These are phyloP conservation scores for Drosophila pseudoananassae DNA, from an alignment of 1,140 invertebrate species.

Conservation along the genomic window DNA sequence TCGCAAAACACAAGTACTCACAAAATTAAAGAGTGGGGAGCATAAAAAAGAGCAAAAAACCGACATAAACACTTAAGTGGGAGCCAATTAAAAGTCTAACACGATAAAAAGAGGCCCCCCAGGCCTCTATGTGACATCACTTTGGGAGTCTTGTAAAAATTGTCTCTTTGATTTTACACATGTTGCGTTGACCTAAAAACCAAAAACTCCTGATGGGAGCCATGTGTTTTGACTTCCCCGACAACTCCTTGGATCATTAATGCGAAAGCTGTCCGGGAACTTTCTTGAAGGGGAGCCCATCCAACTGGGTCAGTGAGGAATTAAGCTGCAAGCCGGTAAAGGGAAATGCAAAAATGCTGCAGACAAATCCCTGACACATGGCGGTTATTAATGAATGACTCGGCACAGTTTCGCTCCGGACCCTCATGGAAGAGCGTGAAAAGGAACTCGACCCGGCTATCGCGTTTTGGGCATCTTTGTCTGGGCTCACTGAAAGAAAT, in stretches of 20 bases:
- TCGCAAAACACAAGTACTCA: slow-evolving; percentile 24
- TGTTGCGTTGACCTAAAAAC: slow-evolving; percentile 18
- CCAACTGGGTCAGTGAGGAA: slow-evolving; percentile 55
- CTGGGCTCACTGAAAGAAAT: slow-evolving; percentile 48
- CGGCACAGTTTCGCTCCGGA: neutral
- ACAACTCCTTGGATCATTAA: slow-evolving; percentile 34
- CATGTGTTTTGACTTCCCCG: slow-evolving; percentile 22
- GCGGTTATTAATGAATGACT: slow-evolving; percentile 29
- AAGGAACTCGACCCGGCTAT: slow-evolving; percentile 35
- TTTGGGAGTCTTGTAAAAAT: slow-evolving; percentile 4
- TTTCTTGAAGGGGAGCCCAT: slow-evolving; percentile 6
- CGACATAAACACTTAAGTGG: slow-evolving; percentile 51
- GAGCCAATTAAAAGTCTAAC: slow-evolving; percentile 45
- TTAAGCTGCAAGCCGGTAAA: slow-evolving; percentile 30
- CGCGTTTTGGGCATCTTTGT: slow-evolving; percentile 43
- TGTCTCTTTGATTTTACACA: slow-evolving; percentile 27
- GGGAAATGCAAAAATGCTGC: slow-evolving; percentile 38
- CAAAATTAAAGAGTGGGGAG: neutral
- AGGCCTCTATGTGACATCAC: slow-evolving; percentile 25
- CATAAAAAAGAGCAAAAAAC: slow-evolving; percentile 12
- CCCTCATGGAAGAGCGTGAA: slow-evolving; percentile 12
- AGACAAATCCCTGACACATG: slow-evolving; percentile 59
- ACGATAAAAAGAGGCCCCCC: neutral
- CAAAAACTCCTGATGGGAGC: slow-evolving; percentile 1
- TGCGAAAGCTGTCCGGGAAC: slow-evolving; percentile 15